Base-by-base conservation (phyloP, 2,888 invertebrate genomes). In the Lathronympha strigana region DNA sequence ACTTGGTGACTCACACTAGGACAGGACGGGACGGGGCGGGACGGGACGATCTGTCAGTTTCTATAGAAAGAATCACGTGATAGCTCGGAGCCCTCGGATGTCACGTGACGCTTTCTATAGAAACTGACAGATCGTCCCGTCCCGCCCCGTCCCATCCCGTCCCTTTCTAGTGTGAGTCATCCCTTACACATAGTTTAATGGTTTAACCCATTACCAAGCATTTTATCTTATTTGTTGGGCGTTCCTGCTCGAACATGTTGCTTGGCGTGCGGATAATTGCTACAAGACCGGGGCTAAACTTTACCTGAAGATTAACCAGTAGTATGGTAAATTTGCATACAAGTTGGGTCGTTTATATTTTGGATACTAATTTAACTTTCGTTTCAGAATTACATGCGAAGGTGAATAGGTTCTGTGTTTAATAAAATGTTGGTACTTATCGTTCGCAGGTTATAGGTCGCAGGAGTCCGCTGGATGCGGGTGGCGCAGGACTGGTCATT, bases 221-320 rank as follows among this genome's bases (percentile, higher is more conserved):
- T 13, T 21, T 40, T 57, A 31, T 43, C 43, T 17, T 45, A 57
- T 45, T 43, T n/a, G 28, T 28, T 28, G 57, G 43, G 43, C 57
- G 51, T 64, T 45, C 33, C 58, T 31, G 40, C 15, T 19, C 33
- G 33, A 51, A 40, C 43, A 58, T 45, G 58, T 23, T 57, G 31
- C 55, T 31, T 64, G 51, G 53, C 64, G 64, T 64, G 64, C 45
- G 19, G 51, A 28, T 64, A 64, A 64, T 64, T 64, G 45, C 36
- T 58, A 60, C 25, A 33, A 45, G 63, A 63, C 40, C 33, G 51
- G 25, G 58, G 58, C 51, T 53, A 43, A 64, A 60, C 64, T 64
- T 64, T 64, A 64, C 58, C 15, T 25, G 21, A 64, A 64, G 36
- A 64, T 60, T 60, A 64, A 45, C 64, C 43, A 38, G 51, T 38